These are phyloP conservation scores for Sturnira hondurensis DNA, from an alignment of 2,113 vertebrate species.

Conservation along the genomic window DNA sequence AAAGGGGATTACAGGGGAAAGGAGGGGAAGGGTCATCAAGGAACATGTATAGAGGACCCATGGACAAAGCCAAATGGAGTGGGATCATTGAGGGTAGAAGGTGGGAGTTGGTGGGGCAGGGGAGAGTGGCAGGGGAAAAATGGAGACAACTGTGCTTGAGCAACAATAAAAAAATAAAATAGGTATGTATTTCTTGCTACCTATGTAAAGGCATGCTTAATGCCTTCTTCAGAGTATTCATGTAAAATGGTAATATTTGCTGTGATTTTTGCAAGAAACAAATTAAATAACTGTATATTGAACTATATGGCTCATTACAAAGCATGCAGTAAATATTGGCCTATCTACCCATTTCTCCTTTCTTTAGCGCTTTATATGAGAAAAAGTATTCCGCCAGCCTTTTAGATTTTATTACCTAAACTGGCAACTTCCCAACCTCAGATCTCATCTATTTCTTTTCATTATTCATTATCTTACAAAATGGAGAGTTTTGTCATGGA, in stretches of 20 bases:
- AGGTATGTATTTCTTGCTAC: background rate
- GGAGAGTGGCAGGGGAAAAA: no score
- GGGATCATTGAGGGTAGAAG: no score
- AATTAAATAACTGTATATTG: background rate
- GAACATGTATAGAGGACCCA: no score
- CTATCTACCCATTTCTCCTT: background rate
- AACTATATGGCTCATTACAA: background rate
- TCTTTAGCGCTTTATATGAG: background rate
- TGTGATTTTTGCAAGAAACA: background rate
- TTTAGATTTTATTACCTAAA: background rate
- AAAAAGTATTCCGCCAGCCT: background rate
- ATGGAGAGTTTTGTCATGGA: background rate
- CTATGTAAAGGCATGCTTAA: background rate
- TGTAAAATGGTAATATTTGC: background rate
- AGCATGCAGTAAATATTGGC: background rate
- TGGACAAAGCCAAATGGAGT: no score
- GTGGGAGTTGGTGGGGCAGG: no score
- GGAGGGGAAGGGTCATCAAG: no score
- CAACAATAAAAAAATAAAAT: background rate
- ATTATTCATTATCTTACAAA: constrained; percentile 40
- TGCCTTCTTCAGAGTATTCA: background rate
- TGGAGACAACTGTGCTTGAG: no score
- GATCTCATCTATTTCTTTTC: background rate
- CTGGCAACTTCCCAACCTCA: background rate
- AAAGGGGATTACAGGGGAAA: no score